These are phyloP conservation scores for Rhamnusium bicolor DNA, from an alignment of 2,888 invertebrate species.

Conservation along the genomic window DNA sequence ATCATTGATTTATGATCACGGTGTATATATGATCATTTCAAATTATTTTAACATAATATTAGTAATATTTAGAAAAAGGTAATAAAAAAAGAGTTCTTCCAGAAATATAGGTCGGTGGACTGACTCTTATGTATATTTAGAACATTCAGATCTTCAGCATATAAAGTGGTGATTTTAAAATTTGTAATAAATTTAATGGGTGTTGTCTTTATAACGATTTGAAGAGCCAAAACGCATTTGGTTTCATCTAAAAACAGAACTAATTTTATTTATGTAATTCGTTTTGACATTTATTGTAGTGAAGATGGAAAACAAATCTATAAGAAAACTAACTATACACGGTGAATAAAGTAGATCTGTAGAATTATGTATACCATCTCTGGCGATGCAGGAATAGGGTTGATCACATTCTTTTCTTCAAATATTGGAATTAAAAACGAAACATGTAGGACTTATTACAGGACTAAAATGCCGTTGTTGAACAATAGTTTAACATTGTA, in stretches of 20 bases:
- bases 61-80: too few relatives aligned
- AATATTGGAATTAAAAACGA: too few relatives aligned
- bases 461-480: too few relatives aligned
- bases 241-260: conserved; percentile 24
- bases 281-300: conserved; percentile 9
- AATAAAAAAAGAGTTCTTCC: not conserved
- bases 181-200: conserved; percentile 32
- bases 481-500: too few relatives aligned
- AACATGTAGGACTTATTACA: too few relatives aligned
- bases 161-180: conserved; percentile 30
- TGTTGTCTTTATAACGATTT: conserved; percentile 25
- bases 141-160: conserved; percentile 22
- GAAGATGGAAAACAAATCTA: conserved; percentile 14
- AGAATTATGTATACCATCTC: too few relatives aligned
- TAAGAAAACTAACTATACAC: conserved; percentile 9
- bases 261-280: conserved; percentile 19
- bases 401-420: too few relatives aligned
- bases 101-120: conserved; percentile 7
- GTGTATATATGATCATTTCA: too few relatives aligned
- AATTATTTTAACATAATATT: too few relatives aligned
- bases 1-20: too few relatives aligned
- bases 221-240: conserved; percentile 34
- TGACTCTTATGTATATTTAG: conserved; percentile 1
- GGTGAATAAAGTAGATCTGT: not conserved
- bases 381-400: too few relatives aligned